Base-by-base conservation (phyloP, 2,888 invertebrate species). In the Rotaria macrura region DNA sequence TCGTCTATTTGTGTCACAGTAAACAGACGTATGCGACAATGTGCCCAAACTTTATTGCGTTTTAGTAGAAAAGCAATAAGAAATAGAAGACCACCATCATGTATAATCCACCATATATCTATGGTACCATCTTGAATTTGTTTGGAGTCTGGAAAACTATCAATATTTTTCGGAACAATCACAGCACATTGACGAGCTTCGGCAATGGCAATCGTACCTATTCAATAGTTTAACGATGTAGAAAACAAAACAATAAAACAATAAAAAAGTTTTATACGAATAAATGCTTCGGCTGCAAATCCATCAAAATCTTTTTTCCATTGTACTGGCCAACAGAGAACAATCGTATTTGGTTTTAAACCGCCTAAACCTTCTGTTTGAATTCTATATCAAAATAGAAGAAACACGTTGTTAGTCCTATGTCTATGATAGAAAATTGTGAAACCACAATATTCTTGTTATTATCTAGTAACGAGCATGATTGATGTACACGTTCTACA, bases 91-190 rank as follows among this genome's bases (percentile, higher is more conserved):
- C 99, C 99, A 84, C 99, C 99, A 90, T 99, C 99, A 91, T 99
- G 97, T 6, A 97, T 97, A 89, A 98, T 97, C 97, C 97, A 99
- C 98, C 98, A 99, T 88, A 99, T 94, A 91, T 99, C 99, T 89
- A 99, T 97, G 90, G 96, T 95, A 84, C 99, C 99, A 86, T 94
- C 88, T 85, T 90, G 89, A 87, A 96, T 91, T 79, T 96, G 96
- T 88, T 93, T 93, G 52, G 95, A 95, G 90, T 95, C 95, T 0
- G 99, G 99, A 93, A 96, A 99, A 92, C 95, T 95, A 91, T 96
- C 96, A 87, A 97, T 96, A 87, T 97, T 97, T 91, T 99, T 99
- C 34, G 97, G 96, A 85, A 99, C 96, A 87, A 99, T 93, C 88
- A 99, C 93, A 57, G 98, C 98, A 95, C 96, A 96, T 88, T 95